These are phyloP conservation scores for Dryococelus australis DNA, from an alignment of 2,888 invertebrate species.

Conservation along the genomic window DNA sequence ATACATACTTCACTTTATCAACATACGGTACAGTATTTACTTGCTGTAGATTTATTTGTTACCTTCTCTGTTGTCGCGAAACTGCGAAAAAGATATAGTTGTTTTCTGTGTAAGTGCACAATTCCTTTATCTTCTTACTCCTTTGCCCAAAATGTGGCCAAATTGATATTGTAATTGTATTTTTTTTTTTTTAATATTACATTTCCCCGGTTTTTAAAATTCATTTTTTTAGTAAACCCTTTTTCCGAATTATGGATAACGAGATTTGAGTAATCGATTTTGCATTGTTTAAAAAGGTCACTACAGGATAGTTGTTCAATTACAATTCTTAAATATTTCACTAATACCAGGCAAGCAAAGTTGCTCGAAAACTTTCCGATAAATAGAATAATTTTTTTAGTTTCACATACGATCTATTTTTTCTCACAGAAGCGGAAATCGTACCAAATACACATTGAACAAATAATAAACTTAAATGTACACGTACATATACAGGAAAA, in stretches of 20 bases:
- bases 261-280: slow-evolving; percentile 1
- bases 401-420: not conserved
- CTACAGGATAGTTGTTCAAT: not conserved
- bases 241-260: not conserved
- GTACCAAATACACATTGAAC: not conserved
- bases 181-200: too few species aligned
- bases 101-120: too few species aligned
- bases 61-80: too few species aligned
- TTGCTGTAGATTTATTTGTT: too few species aligned
- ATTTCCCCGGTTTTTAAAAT: too few species aligned
- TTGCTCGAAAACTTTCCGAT: not conserved
- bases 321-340: not conserved
- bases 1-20: too few species aligned
- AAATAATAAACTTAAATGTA: not conserved
- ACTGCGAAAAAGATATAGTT: too few species aligned
- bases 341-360: not conserved
- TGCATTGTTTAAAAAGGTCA: not conserved
- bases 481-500: not conserved
- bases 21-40: too few species aligned
- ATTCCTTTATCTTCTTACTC: too few species aligned
- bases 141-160: too few species aligned
- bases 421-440: slow-evolving; percentile 9
- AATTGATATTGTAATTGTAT: too few species aligned
- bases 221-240: too few species aligned
- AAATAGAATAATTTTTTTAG: not conserved